phyloP scores from a whole-genome alignment of 2,888 invertebrate species.

The Hesperia comma region DNA sequence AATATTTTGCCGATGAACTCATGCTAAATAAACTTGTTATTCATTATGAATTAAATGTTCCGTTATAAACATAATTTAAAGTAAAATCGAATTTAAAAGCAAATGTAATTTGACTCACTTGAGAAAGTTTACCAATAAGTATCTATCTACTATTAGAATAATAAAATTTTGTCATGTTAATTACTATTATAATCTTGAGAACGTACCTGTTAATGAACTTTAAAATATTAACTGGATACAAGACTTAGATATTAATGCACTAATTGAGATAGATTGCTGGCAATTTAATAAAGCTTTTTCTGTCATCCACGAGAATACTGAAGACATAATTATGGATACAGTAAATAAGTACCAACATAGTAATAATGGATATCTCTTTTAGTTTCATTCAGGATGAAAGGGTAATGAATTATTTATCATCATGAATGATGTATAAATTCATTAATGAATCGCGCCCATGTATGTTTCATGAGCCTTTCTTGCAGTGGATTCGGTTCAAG shows the following conservation, averaged over 20 bases:
- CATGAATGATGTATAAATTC: slow-evolving; percentile 24
- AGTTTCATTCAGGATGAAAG: slow-evolving; percentile 16
- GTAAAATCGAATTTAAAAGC: too few species aligned
- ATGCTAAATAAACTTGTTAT: too few species aligned
- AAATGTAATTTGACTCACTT: too few species aligned
- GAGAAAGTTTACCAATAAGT: too few species aligned
- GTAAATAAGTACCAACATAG: slow-evolving; percentile 9
- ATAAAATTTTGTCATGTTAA: too few species aligned
- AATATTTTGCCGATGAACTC: too few species aligned
- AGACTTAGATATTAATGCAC: background rate
- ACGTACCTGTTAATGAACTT: too few species aligned
- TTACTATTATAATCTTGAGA: too few species aligned
- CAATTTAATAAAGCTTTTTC: slow-evolving; percentile 4
- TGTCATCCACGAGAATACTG: background rate
- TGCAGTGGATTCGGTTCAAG: slow-evolving; percentile 10
- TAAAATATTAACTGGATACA: background rate
- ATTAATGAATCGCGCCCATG: slow-evolving; percentile 12
- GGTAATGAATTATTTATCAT: slow-evolving; percentile 29
- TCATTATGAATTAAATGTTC: too few species aligned
- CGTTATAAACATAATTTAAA: too few species aligned
- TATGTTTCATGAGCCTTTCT: slow-evolving; percentile 30
- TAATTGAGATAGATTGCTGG: background rate
- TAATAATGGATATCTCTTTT: slow-evolving; percentile 22
- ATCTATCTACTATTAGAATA: too few species aligned
- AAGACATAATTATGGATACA: background rate